Evolutionary conservation across 1,140 invertebrate genomes (phyloP).

Genomic region (Drosophila funebris): DNA sequence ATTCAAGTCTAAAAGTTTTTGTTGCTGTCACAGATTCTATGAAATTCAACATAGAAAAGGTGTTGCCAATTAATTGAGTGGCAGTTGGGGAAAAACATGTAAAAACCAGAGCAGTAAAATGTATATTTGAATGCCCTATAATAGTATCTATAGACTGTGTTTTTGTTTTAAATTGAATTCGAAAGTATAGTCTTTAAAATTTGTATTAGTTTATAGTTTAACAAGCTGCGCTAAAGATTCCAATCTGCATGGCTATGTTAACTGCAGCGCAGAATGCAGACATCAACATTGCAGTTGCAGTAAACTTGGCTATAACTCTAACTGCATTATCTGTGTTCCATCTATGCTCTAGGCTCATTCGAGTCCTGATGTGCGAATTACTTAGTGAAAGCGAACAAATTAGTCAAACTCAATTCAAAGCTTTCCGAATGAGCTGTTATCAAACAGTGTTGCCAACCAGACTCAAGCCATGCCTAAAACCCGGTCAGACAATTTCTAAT

Average conservation of each 20-base stretch:
- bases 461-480: background rate
- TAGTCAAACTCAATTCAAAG: constrained; percentile 75
- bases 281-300: constrained; percentile 74
- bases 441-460: constrained; percentile 43
- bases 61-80: constrained; percentile 73
- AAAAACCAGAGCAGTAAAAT: background rate
- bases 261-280: constrained; percentile 68
- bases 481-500: constrained; percentile 4
- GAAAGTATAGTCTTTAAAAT: no score
- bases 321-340: constrained; percentile 39
- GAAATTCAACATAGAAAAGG: constrained; percentile 68
- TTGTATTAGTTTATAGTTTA: no score
- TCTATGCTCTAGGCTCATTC: constrained; percentile 5
- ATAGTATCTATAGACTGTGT: no score
- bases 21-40: constrained; percentile 53
- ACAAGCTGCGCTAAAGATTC: no score
- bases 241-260: no score
- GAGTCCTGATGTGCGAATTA: constrained; percentile 54
- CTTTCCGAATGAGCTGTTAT: constrained; percentile 52
- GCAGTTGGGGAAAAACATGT: constrained; percentile 29
- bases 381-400: constrained; percentile 79
- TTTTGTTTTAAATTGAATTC: no score
- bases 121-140: no score
- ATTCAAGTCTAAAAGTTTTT: constrained; percentile 45
- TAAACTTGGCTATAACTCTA: constrained; percentile 73